phyloP scores from a whole-genome alignment of 2,113 vertebrate genomes.

The Amphiprion percula region DNA sequence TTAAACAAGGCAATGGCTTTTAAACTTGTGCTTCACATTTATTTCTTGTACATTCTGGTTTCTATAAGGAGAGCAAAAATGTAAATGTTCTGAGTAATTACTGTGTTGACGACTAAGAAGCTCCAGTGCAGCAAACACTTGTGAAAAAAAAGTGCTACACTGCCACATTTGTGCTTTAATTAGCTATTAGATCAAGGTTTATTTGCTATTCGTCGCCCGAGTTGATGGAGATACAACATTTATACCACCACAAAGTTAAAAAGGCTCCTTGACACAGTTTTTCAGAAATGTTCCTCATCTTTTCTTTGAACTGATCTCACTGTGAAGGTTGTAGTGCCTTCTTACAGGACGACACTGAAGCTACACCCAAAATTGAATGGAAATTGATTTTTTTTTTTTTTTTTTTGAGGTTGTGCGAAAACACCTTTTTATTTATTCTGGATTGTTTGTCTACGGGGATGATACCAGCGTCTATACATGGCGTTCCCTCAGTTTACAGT shows the following conservation, averaged over 20 bases:
- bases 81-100: conserved; percentile 48
- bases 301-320: conserved; percentile 51
- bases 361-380: not conserved
- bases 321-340: conserved; percentile 52
- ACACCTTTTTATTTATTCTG: conserved; percentile 34
- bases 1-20: conserved; percentile 33
- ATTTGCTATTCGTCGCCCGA: conserved; percentile 7
- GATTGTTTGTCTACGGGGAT: conserved; percentile 38
- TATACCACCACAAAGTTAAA: conserved; percentile 1
- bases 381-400: not conserved
- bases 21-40: conserved; percentile 31
- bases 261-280: conserved; percentile 46
- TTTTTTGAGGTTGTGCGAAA: conserved; percentile 18
- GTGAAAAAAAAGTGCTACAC: conserved; percentile 16
- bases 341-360: conserved; percentile 12
- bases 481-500: conserved; percentile 47
- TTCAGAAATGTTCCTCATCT: not conserved
- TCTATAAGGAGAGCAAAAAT: conserved; percentile 36
- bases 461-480: conserved; percentile 36
- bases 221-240: not conserved
- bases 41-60: conserved; percentile 52
- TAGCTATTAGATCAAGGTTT: conserved; percentile 20
- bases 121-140: conserved; percentile 15
- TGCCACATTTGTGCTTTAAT: conserved; percentile 23
- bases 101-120: conserved; percentile 5